Conservation (phyloP, 2,797 vertebrate genomes). For the Caiman crocodilus region DNA sequence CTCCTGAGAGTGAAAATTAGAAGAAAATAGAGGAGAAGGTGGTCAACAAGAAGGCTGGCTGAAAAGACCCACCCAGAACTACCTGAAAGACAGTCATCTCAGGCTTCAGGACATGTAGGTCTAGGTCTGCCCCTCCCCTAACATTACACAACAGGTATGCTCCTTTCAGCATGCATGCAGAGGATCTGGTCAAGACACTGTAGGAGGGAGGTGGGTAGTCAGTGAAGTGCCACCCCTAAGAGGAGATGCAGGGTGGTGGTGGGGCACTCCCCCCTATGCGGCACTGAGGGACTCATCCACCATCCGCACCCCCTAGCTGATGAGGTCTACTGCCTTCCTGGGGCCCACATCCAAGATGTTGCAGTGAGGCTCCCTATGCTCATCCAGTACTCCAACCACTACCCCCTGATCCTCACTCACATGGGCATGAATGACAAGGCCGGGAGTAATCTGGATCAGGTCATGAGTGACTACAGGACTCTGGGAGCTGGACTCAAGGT, state of each 20-base stretch:
- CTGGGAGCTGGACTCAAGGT: not conserved
- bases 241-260: not conserved
- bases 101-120: too few relatives aligned
- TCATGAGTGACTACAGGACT: not conserved
- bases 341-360: not conserved
- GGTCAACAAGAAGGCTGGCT: too few relatives aligned
- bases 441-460: not conserved
- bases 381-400: not conserved
- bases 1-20: too few relatives aligned
- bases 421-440: not conserved
- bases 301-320: not conserved
- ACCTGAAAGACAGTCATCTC: too few relatives aligned
- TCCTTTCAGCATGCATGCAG: not conserved
- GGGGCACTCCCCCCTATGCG: accelerated
- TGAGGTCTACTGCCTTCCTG: not conserved
- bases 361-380: not conserved
- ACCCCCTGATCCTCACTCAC: not conserved
- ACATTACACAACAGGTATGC: not conserved
- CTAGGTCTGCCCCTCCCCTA: too few relatives aligned
- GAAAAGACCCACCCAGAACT: too few relatives aligned
- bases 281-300: not conserved
- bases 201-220: not conserved
- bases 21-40: too few relatives aligned
- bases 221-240: not conserved
- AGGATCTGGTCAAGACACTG: not conserved